These are phyloP conservation scores for Scrobipalpa atriplicella DNA, from an alignment of 2,888 invertebrate genomes.

Conservation along the genomic window DNA sequence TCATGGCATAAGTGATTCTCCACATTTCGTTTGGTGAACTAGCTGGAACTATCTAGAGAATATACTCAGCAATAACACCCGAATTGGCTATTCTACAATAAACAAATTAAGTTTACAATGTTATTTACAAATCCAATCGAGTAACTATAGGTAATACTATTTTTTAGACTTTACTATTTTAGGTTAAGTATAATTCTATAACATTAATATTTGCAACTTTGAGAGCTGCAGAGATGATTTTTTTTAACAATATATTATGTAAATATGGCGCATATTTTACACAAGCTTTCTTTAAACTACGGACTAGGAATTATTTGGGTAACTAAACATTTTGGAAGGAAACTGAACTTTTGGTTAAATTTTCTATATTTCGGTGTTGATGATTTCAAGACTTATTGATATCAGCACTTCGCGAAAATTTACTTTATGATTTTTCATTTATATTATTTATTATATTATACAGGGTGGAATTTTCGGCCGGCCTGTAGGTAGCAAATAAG, in stretches of 20 bases:
- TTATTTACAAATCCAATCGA: slow-evolving; percentile 30
- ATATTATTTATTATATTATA: not conserved
- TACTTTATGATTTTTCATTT: not conserved
- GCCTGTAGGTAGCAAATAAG: too few species aligned
- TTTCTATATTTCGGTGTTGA: not conserved
- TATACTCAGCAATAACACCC: slow-evolving; percentile 27
- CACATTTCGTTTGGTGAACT: slow-evolving; percentile 24
- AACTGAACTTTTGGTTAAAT: not conserved
- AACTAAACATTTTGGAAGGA: slow-evolving; percentile 49
- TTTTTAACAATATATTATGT: slow-evolving; percentile 29
- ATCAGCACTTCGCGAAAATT: not conserved
- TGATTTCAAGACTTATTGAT: not conserved
- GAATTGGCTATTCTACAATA: slow-evolving; percentile 26
- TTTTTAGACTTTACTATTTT: slow-evolving; percentile 29
- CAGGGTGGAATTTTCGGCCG: too few species aligned
- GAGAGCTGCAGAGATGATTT: slow-evolving; percentile 32
- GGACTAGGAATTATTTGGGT: slow-evolving; percentile 74
- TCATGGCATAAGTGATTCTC: not conserved
- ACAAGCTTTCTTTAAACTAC: slow-evolving; percentile 62
- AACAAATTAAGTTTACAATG: slow-evolving; percentile 30
- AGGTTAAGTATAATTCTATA: slow-evolving; percentile 32
- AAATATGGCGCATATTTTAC: slow-evolving; percentile 59
- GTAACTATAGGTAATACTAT: slow-evolving; percentile 31
- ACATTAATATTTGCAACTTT: slow-evolving; percentile 32
- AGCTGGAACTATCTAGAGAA: slow-evolving; percentile 30